A percentile compares a stretch with the other conserved stretches of the same genome.
phyloP scores from a whole-genome alignment of 2,888 invertebrate species.

The Falcaria lacertinaria region DNA sequence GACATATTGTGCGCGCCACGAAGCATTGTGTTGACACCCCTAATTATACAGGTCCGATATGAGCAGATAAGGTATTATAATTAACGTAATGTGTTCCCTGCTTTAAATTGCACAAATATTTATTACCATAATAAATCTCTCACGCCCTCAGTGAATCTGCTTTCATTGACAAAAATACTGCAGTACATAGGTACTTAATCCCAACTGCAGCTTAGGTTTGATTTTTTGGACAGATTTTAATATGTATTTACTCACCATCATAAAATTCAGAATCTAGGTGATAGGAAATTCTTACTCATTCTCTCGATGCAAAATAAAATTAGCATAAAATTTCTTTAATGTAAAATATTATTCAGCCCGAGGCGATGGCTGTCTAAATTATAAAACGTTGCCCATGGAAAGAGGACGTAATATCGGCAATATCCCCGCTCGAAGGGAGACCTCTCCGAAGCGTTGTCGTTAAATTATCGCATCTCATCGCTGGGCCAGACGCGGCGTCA shows the following conservation, averaged over 20 bases:
- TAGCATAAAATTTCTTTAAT: constrained; percentile 49
- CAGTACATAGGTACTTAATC: too few relatives aligned
- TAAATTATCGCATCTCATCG: constrained; percentile 66
- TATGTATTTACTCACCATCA: too few relatives aligned
- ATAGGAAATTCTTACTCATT: constrained; percentile 31
- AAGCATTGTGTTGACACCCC: constrained; percentile 72
- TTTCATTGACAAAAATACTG: background rate
- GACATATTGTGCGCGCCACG: constrained; percentile 65
- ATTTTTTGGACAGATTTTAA: too few relatives aligned
- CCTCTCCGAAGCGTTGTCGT: constrained; percentile 55
- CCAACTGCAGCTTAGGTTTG: too few relatives aligned
- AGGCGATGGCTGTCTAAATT: constrained; percentile 49
- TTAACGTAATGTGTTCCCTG: constrained; percentile 60
- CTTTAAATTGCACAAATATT: constrained; percentile 41
- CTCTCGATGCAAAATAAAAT: constrained; percentile 47
- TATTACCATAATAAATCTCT: constrained; percentile 32
- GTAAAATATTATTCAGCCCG: constrained; percentile 43
- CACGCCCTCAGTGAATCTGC: constrained; percentile 16
- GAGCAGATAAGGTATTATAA: constrained; percentile 64
- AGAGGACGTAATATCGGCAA: constrained; percentile 52
- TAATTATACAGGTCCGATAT: constrained; percentile 71
- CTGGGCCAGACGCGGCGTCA: constrained; percentile 64
- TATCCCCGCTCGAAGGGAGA: constrained; percentile 52
- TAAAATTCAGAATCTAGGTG: constrained; percentile 20
- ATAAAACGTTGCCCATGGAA: constrained; percentile 48